Base-by-base conservation (phyloP, 2,797 vertebrate genomes). In the Sparus aurata region DNA sequence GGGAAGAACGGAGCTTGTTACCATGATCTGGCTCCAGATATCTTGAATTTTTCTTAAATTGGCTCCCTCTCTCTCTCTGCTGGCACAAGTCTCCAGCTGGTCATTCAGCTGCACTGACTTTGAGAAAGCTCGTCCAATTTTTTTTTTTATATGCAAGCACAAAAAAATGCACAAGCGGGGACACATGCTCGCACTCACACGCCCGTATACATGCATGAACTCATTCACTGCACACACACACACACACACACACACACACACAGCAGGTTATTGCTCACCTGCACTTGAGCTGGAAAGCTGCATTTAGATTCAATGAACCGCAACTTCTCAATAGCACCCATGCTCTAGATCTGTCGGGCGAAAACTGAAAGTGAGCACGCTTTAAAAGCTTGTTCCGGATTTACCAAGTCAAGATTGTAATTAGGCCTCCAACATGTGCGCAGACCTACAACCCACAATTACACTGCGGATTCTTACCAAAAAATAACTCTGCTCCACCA, bases 331-430 rank as follows among this genome's bases (percentile, higher is more conserved):
- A 64, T 86, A 91, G 88, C 85, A 85, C 53, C 84, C 52, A 73
- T 12, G 30, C 85, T 84, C 53, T 4, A 52, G 78, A 79, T 89
- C 88, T 90, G 87, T 83, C 41, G 59, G 65, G 79, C 68, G 64
- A 77, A 78, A 79, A 83, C 81, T 89, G 75, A 92, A 90, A 70
- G 81, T 73, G 82, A 84, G 91, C 81, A 89, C 43, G 82, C 85
- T 81, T 92, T 88, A 84, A 91, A 86, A 79, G 88, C 87, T 87
- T 69, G 89, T 79, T 90, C 89, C 82, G 58, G 83, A 92, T 92
- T 91, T 89, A 88, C 89, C 70, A 78, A 73, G 79, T 87, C 82
- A 89, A 87, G 92, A 92, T 93, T 94, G 90, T 94, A 95, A 95
- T 94, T 95, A 94, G 88, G 83, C 73, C 80, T 90, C 82, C 87